Evolutionary conservation across 2,113 vertebrate genomes (phyloP).

Genomic region (Osmerus mordax): DNA sequence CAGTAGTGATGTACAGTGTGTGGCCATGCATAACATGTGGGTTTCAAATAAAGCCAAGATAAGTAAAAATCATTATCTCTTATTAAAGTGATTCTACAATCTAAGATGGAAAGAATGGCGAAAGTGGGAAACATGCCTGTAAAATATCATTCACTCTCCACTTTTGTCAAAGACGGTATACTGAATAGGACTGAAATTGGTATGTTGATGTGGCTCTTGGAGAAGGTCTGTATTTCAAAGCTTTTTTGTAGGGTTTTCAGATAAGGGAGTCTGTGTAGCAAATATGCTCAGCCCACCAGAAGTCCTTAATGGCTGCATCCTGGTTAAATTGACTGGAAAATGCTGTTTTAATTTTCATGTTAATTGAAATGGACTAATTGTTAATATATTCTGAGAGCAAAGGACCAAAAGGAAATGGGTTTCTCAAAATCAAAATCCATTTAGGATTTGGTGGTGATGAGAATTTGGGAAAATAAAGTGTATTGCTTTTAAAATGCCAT

Average conservation of each 20-base stretch:
- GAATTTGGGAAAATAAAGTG: slow-evolving; percentile 32
- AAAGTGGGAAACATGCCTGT: too few relatives aligned
- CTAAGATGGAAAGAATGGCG: too few relatives aligned
- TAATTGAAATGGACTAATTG: slow-evolving; percentile 96
- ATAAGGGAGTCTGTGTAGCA: slow-evolving; percentile 68
- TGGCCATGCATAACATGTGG: background rate
- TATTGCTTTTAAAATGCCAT: slow-evolving; percentile 37
- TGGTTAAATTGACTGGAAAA: slow-evolving; percentile 98
- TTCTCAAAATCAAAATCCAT: slow-evolving; percentile 66
- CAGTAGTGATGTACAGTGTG: too few relatives aligned
- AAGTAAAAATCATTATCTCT: too few relatives aligned
- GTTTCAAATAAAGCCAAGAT: background rate
- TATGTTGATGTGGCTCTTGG: background rate
- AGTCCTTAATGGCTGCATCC: slow-evolving; percentile 87
- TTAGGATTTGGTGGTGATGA: slow-evolving; percentile 45
- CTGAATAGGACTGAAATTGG: background rate
- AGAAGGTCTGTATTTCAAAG: slow-evolving; percentile 30
- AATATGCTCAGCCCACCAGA: slow-evolving; percentile 82
- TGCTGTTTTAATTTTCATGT: slow-evolving; percentile 96
- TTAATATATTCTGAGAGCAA: slow-evolving; percentile 78
- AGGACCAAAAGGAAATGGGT: slow-evolving; percentile 66
- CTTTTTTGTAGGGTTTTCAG: slow-evolving; percentile 29
- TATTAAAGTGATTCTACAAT: too few relatives aligned
- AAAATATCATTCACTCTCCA: too few relatives aligned
- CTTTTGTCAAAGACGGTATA: too few relatives aligned